Base-by-base conservation (phyloP, 2,888 invertebrate species). In the Macrophya alboannulata region DNA sequence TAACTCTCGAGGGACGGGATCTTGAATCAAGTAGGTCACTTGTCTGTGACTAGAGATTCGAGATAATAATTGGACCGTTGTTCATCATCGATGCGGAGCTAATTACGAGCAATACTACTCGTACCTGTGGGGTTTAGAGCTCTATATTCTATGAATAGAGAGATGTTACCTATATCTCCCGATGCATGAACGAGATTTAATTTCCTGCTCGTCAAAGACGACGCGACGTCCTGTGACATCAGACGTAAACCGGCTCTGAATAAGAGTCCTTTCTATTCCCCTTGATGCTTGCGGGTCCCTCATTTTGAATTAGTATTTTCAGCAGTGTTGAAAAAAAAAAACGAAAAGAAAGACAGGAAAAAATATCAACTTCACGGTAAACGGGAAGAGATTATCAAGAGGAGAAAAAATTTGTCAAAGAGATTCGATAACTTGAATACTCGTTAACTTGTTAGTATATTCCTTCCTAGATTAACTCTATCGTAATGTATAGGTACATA, bases 71-170 rank as follows among this genome's bases (percentile, higher is more conserved):
- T 62, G 62, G 25, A 62, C 25, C 62, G 10, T 25, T 62, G 62
- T 21, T 62, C 62, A 21, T 10, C 21, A 62, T 25, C 62, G 62
- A 62, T 10, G 62, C 21, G 1, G 21, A 25, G 25, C 62, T 62
- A 62, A 62, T 62, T 62, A 62, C 62, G 62, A 62, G 25, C 25
- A 62, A 62, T 62, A 62, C 62, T 62, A 62, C 25, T 62, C 9
- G 51, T 62, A 48, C 25, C 62, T 9, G 25, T 10, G 48, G 21
- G 25, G 62, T 10, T 25, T 25, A 3, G 21, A 25, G 25, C 25
- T 62, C 3, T 25, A 48, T 25, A 48, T 31, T 31, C 31, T 31
- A 31, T 31, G 31, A 31, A 31, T 51, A 5, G 51, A 17, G 5
- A 51, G 6, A 17, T 51, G 51, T 6, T 51, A 17, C n/a, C 51